Conservation (phyloP, 2,797 vertebrate genomes). For the Pangasius mekongensis region DNA sequence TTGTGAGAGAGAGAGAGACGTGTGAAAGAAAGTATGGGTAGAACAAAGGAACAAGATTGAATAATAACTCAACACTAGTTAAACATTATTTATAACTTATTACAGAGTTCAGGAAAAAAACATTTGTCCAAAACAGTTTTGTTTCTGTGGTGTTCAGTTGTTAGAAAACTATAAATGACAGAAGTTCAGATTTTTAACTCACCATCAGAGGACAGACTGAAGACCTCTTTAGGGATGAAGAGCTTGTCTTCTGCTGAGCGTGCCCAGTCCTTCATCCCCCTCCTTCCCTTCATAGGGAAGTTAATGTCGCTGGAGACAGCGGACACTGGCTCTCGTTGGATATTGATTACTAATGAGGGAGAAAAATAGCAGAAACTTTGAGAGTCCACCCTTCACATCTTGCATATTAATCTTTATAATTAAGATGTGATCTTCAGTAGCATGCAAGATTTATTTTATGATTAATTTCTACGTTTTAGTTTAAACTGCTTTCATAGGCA, state of each 20-base stretch:
- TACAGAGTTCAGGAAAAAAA: neutral
- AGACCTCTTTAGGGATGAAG: constrained; percentile 95
- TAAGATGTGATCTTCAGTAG: neutral
- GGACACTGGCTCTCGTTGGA: constrained; percentile 92
- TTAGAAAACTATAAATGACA: neutral
- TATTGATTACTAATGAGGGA: constrained; percentile 86
- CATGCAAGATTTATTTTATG: neutral
- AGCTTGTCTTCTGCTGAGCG: constrained; percentile 95
- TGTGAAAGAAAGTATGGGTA: neutral
- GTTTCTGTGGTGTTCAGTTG: neutral
- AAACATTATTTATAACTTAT: no score
- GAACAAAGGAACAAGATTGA: neutral
- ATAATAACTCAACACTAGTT: neutral
- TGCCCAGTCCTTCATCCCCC: constrained; percentile 99
- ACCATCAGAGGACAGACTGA: constrained; percentile 87
- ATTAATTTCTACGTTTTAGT: neutral
- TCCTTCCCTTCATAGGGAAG: constrained; percentile 94
- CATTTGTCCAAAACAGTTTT: neutral
- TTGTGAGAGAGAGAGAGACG: neutral
- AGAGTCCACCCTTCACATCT: neutral
- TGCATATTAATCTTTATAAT: neutral
- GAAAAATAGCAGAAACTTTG: neutral
- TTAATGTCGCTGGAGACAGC: constrained; percentile 98
- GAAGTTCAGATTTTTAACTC: constrained; percentile 42
- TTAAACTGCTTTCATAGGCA: neutral